These are phyloP conservation scores for Halocynthia roretzi DNA, from an alignment of 23 tunicate species.

Conservation along the genomic window DNA sequence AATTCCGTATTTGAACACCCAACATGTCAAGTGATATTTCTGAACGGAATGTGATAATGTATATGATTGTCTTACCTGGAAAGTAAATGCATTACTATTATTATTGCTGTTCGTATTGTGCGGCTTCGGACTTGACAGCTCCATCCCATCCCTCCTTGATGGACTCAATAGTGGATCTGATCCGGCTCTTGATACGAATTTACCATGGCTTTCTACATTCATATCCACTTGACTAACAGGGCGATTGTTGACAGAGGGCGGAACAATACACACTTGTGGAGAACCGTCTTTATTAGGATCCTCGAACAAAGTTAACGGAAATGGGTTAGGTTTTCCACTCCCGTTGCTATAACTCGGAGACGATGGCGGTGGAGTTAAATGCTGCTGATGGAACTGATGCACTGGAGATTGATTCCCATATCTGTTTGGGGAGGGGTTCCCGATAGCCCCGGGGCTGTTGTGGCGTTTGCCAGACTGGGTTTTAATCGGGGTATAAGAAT, in stretches of 20 bases:
- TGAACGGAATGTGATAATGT: too few species aligned
- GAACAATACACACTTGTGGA: neutral
- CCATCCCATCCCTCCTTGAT: neutral
- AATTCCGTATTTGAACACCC: too few species aligned
- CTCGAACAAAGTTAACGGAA: neutral
- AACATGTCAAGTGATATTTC: too few species aligned
- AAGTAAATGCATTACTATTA: neutral
- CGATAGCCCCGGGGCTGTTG: too few species aligned
- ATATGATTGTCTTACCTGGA: neutral
- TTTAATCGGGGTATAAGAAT: neutral
- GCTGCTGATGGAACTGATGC: too few species aligned
- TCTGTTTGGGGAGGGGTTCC: too few species aligned
- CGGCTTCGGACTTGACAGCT: neutral
- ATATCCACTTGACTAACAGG: slow-evolving; percentile 31
- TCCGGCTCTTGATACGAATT: slow-evolving; percentile 19
- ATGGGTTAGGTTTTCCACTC: neutral
- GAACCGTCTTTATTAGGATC: neutral
- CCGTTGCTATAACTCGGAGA: neutral
- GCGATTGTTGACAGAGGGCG: neutral
- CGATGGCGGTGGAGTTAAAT: too few species aligned
- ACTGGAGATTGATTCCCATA: too few species aligned
- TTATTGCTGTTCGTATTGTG: neutral
- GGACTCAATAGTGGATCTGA: slow-evolving; percentile 24
- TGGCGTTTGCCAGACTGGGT: too few species aligned
- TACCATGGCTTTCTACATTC: slow-evolving; percentile 10